Evolutionary conservation across 2,797 vertebrate genomes (phyloP).

Genomic region (Bradypodion pumilum): DNA sequence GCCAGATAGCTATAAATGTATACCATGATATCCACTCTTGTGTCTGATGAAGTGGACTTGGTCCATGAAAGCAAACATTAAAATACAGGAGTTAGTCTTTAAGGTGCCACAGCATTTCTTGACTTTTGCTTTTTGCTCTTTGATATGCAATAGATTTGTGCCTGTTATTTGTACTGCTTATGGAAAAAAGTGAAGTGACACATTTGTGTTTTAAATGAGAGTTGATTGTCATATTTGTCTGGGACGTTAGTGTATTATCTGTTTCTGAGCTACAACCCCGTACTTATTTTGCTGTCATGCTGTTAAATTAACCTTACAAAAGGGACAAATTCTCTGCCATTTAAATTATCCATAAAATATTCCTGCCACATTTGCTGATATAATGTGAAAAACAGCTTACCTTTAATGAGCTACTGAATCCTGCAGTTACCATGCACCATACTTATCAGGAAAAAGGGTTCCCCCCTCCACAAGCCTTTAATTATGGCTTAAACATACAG

Average conservation of each 20-base stretch:
- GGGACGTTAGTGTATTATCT: not conserved
- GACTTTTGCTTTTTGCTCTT: no score
- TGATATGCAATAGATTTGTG: no score
- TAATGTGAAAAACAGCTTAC: constrained; percentile 20
- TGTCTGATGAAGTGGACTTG: no score
- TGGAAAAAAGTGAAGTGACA: not conserved
- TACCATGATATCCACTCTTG: no score
- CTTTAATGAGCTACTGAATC: constrained; percentile 35
- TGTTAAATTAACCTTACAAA: not conserved
- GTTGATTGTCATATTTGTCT: not conserved
- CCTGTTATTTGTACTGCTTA: constrained; percentile 11
- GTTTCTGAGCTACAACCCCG: not conserved
- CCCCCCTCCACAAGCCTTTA: constrained; percentile 14
- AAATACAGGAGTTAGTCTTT: no score
- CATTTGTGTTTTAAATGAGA: not conserved
- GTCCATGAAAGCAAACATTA: no score
- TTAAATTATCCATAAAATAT: constrained; percentile 8
- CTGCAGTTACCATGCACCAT: not conserved
- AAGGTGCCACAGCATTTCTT: no score
- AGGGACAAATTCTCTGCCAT: constrained; percentile 1
- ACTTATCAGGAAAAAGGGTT: constrained; percentile 1
- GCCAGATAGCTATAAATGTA: no score
- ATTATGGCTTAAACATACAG: not conserved
- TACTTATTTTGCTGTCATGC: constrained; percentile 11
- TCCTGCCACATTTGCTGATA: not conserved